Conservation (phyloP, 2,888 invertebrate genomes). For the Rotaria sp. region DNA sequence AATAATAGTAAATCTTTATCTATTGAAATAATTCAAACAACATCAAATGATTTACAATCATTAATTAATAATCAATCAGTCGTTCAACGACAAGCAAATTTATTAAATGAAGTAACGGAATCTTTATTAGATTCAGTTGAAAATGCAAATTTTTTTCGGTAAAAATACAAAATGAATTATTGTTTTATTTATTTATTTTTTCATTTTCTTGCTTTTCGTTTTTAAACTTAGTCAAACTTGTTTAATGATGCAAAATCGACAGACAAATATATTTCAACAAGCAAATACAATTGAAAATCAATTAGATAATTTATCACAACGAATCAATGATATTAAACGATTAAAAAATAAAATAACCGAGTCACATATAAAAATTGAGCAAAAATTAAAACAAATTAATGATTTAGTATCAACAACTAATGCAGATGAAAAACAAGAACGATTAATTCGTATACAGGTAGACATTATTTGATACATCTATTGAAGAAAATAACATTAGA, state of each 20-base stretch:
- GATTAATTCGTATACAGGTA: background rate
- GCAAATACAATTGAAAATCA: background rate
- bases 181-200: background rate
- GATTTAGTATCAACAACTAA: background rate
- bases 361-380: background rate
- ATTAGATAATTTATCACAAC: background rate
- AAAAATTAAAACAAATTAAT: background rate
- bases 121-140: background rate
- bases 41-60: background rate
- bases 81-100: background rate
- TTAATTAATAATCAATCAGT: background rate
- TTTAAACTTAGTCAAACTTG: background rate
- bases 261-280: background rate
- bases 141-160: background rate
- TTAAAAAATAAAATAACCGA: background rate
- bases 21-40: background rate
- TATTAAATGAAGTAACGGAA: background rate
- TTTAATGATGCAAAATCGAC: background rate
- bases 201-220: background rate
- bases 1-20: background rate
- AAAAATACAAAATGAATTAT: background rate
- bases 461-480: too few relatives aligned
- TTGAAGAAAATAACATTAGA: too few relatives aligned
- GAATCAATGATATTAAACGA: background rate
- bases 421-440: conserved; percentile 1